Percentiles rank a stretch among this genome's conserved stretches.
These are phyloP conservation scores for Takifugu ocellatus DNA, from an alignment of 2,797 vertebrate genomes.

Conservation along the genomic window DNA sequence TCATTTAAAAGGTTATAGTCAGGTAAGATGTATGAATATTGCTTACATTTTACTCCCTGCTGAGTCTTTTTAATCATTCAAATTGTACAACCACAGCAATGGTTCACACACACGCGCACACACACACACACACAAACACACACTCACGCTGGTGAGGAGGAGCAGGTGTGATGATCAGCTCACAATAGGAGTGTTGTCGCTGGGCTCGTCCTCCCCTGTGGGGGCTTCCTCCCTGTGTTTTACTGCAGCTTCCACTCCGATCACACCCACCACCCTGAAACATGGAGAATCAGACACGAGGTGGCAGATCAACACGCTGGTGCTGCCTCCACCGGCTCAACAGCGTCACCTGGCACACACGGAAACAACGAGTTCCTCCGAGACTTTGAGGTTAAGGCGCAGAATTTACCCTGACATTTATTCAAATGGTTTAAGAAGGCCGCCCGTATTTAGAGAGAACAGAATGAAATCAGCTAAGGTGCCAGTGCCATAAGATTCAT, in stretches of 20 bases:
- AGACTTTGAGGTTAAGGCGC: too few relatives aligned
- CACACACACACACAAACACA: neutral
- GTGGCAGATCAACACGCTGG: neutral
- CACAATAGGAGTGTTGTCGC: slow-evolving; percentile 29
- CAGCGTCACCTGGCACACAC: too few relatives aligned
- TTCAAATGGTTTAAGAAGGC: too few relatives aligned
- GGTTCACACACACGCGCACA: too few relatives aligned
- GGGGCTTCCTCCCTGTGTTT: slow-evolving; percentile 30
- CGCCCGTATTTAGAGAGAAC: too few relatives aligned
- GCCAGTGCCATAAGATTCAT: too few relatives aligned
- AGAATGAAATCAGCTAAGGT: too few relatives aligned
- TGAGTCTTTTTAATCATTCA: neutral
- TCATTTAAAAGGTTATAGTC: too few relatives aligned
- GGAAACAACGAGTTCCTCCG: too few relatives aligned
- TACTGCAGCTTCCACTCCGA: slow-evolving; percentile 50
- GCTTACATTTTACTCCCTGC: neutral
- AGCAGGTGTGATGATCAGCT: slow-evolving; percentile 13
- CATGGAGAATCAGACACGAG: neutral
- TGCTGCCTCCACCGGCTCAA: neutral
- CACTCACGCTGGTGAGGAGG: neutral
- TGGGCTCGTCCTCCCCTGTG: slow-evolving; percentile 37
- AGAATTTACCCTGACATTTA: too few relatives aligned
- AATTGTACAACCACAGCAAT: too few relatives aligned
- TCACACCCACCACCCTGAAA: slow-evolving; percentile 49
- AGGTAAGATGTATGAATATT: too few relatives aligned